These are phyloP conservation scores for Plemyria rubiginata DNA, from an alignment of 2,888 invertebrate species.

Conservation along the genomic window DNA sequence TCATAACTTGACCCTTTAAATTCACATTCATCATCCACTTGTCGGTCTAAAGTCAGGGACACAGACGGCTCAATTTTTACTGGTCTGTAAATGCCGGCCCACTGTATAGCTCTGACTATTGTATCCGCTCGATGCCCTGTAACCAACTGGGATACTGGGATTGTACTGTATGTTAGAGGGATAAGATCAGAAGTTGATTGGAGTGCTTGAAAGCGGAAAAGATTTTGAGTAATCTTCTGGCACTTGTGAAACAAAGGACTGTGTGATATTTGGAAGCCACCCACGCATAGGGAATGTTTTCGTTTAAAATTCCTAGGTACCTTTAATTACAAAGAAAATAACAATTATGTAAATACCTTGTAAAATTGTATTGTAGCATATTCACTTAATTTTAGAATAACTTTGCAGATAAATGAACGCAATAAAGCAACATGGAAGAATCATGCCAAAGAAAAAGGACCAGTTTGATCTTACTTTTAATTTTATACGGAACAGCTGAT, in stretches of 20 bases:
- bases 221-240: constrained; percentile 42
- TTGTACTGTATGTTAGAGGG: constrained; percentile 49
- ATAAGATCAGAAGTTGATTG: constrained; percentile 46
- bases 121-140: constrained; percentile 78
- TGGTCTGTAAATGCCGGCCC: constrained; percentile 65
- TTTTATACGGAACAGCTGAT: constrained; percentile 81
- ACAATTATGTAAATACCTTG: no score
- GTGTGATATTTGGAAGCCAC: constrained; percentile 16
- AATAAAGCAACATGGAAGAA: constrained; percentile 71
- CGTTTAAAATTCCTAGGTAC: no score
- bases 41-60: constrained; percentile 46
- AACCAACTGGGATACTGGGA: constrained; percentile 47
- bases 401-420: constrained; percentile 78
- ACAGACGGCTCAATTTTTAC: constrained; percentile 56
- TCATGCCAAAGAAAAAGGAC: constrained; percentile 70
- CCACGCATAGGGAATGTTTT: constrained; percentile 4
- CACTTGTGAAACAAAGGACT: constrained; percentile 37
- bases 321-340: no score
- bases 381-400: not conserved
- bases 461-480: constrained; percentile 68
- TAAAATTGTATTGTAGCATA: no score
- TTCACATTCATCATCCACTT: constrained; percentile 47
- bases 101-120: constrained; percentile 74
- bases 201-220: constrained; percentile 33
- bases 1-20: constrained; percentile 56